Conservation (phyloP, 2,888 invertebrate genomes). For the Eubasilissa splendida region DNA sequence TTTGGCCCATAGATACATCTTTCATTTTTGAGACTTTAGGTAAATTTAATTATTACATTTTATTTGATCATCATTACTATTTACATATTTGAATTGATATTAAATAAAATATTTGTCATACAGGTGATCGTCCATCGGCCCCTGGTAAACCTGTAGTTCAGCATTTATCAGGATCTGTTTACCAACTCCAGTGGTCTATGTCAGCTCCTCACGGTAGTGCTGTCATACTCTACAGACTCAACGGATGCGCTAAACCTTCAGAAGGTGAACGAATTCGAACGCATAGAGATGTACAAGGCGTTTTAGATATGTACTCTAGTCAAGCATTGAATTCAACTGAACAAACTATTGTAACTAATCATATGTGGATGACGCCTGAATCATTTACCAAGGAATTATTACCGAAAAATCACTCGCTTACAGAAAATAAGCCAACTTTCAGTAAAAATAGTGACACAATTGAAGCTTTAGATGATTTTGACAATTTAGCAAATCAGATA, state of each 20-base stretch:
- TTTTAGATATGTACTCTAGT: not conserved
- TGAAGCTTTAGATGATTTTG: no score
- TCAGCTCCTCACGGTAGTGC: slow-evolving; percentile 84
- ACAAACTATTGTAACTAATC: not conserved
- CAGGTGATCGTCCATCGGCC: slow-evolving; percentile 84
- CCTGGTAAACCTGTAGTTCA: slow-evolving; percentile 85
- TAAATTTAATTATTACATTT: slow-evolving; percentile 62
- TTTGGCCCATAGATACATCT: slow-evolving; percentile 81
- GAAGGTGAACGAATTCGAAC: slow-evolving; percentile 42
- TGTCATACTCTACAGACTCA: slow-evolving; percentile 82
- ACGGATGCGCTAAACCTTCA: slow-evolving; percentile 69
- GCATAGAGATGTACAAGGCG: slow-evolving; percentile 29
- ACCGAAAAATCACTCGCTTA: no score
- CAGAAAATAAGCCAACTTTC: no score
- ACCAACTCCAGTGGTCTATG: slow-evolving; percentile 87
- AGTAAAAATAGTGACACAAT: no score
- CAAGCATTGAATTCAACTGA: slow-evolving; percentile 56
- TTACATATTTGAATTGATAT: not conserved
- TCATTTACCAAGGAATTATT: no score
- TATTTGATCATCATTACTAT: no score
- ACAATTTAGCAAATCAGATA: no score
- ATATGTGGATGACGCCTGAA: no score
- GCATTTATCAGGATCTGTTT: slow-evolving; percentile 80
- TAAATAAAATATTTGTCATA: slow-evolving; percentile 39
- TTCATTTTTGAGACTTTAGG: slow-evolving; percentile 85